These are phyloP conservation scores for Accipiter cooperii DNA, from an alignment of 2,113 vertebrate genomes.

Conservation along the genomic window DNA sequence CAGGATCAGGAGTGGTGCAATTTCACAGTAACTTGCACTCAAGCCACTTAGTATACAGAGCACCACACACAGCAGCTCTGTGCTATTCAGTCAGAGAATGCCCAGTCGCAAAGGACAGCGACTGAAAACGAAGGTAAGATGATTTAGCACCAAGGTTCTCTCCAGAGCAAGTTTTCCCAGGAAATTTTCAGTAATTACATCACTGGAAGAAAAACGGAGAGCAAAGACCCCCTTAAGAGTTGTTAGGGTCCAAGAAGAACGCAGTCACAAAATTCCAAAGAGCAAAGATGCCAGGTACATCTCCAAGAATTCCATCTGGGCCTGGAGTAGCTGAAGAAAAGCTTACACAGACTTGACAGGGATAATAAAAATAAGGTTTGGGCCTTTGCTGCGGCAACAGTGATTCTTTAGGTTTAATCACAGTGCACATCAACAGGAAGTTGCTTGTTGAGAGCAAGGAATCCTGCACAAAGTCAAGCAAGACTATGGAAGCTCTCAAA, in stretches of 20 bases:
- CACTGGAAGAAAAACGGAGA: background rate
- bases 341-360: background rate
- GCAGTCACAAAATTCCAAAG: background rate
- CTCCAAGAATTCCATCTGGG: background rate
- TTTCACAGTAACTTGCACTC: conserved; percentile 10
- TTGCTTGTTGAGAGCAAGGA: background rate
- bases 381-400: background rate
- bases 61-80: background rate
- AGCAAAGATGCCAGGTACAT: background rate
- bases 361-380: background rate
- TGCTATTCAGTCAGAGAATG: background rate
- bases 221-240: background rate
- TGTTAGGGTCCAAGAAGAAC: background rate
- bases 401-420: background rate
- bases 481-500: background rate
- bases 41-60: conserved; percentile 21
- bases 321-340: background rate
- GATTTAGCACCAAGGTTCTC: background rate
- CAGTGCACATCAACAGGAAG: background rate
- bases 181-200: background rate
- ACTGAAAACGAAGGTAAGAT: background rate
- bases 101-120: rapidly evolving
- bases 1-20: background rate
- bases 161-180: background rate
- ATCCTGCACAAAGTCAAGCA: background rate